Evolutionary conservation across 2,113 vertebrate species (phyloP).

Genomic region (Actinemys pallida): DNA sequence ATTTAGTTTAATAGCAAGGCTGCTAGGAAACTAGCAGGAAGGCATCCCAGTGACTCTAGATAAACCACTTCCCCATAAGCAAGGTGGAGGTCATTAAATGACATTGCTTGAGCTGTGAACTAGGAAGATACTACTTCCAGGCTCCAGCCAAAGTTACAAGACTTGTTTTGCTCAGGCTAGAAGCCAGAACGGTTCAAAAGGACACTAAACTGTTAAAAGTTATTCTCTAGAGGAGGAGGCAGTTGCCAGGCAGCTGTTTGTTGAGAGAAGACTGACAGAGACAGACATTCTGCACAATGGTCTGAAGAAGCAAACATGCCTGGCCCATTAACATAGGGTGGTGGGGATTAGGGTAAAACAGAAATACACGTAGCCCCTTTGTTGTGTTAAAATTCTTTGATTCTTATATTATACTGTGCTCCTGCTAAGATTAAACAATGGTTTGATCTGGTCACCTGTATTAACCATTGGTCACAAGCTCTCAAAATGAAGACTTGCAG

Average conservation of each 20-base stretch:
- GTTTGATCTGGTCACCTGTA: background rate
- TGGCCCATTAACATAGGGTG: background rate
- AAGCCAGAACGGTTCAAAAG: background rate
- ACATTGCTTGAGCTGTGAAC: background rate
- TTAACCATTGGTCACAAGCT: background rate
- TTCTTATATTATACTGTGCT: background rate
- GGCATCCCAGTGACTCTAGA: background rate
- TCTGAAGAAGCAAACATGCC: background rate
- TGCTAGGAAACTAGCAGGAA: background rate
- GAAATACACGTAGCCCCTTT: background rate
- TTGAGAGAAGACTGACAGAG: background rate
- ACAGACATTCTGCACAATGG: background rate
- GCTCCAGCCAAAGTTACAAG: background rate
- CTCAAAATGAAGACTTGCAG: background rate
- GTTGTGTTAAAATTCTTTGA: background rate
- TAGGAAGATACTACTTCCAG: background rate
- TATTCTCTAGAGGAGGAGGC: background rate
- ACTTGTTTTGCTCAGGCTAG: background rate
- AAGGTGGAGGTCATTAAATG: background rate
- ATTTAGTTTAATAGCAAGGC: background rate
- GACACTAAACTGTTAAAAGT: background rate
- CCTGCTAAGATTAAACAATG: background rate
- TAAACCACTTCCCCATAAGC: background rate
- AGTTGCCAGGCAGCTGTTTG: too few species aligned
- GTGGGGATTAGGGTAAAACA: background rate